Evolutionary conservation across 2,888 invertebrate species (phyloP).

Genomic region (Agrochola lota): DNA sequence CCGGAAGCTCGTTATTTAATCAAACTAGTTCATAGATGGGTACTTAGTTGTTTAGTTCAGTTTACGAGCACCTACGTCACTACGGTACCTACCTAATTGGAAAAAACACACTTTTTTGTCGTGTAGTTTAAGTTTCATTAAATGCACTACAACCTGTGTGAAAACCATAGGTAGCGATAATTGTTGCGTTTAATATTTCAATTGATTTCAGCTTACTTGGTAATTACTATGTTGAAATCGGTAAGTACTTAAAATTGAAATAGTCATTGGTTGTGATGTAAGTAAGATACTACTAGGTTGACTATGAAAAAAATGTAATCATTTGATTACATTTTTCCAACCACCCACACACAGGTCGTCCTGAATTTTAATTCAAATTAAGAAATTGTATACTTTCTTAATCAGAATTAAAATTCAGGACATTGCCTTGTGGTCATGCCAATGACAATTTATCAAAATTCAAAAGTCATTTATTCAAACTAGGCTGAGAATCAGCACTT

Average conservation of each 20-base stretch:
- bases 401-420: conserved; percentile 38
- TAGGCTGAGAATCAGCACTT: too few relatives aligned
- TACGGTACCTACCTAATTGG: background rate
- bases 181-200: background rate
- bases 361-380: conserved; percentile 38
- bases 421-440: conserved; percentile 20
- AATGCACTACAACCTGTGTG: background rate
- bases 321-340: too few relatives aligned
- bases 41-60: background rate
- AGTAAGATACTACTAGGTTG: background rate
- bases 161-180: background rate
- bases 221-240: background rate
- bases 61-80: background rate
- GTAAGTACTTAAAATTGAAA: background rate
- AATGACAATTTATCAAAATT: conserved; percentile 37
- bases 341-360: background rate
- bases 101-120: too few relatives aligned
- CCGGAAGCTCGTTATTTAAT: background rate
- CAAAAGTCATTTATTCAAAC: too few relatives aligned
- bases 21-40: background rate
- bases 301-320: background rate
- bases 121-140: background rate
- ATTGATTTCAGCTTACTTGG: background rate
- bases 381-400: conserved; percentile 4
- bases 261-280: background rate